Conservation (phyloP, 2,888 invertebrate genomes). For the Metopia argyrocephala region DNA sequence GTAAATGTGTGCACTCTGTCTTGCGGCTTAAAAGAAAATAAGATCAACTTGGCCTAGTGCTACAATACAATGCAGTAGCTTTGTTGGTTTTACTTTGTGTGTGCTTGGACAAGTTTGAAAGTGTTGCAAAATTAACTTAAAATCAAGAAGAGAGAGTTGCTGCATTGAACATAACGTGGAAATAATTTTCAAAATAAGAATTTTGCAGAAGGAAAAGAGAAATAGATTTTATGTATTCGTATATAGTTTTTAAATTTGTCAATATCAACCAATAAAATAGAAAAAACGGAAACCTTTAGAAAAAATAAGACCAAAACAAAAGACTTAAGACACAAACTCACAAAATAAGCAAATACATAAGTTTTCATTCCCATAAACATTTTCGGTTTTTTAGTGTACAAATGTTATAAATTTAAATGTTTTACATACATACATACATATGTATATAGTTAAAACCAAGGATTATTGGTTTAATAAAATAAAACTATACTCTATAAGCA, state of each 20-base stretch:
- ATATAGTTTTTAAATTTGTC: background rate
- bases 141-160: constrained; percentile 53
- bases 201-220: background rate
- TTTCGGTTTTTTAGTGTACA: no score
- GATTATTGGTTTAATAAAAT: no score
- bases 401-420: no score
- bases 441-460: no score
- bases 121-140: constrained; percentile 48
- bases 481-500: no score
- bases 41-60: constrained; percentile 20
- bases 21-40: constrained; percentile 57
- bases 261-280: background rate
- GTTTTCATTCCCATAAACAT: no score
- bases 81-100: constrained; percentile 5
- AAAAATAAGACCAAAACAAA: background rate
- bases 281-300: constrained; percentile 13
- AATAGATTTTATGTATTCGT: background rate
- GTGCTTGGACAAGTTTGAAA: constrained; percentile 40
- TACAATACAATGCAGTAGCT: constrained; percentile 25
- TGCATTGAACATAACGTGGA: background rate
- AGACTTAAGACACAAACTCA: background rate
- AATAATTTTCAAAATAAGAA: background rate
- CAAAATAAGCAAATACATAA: background rate
- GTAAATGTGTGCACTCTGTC: constrained; percentile 46
- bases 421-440: no score